Evolutionary conservation across 2,888 invertebrate genomes (phyloP), one percentile per base, ranked within the genome.

Genomic region (Polylopha cassiicola): DNA sequence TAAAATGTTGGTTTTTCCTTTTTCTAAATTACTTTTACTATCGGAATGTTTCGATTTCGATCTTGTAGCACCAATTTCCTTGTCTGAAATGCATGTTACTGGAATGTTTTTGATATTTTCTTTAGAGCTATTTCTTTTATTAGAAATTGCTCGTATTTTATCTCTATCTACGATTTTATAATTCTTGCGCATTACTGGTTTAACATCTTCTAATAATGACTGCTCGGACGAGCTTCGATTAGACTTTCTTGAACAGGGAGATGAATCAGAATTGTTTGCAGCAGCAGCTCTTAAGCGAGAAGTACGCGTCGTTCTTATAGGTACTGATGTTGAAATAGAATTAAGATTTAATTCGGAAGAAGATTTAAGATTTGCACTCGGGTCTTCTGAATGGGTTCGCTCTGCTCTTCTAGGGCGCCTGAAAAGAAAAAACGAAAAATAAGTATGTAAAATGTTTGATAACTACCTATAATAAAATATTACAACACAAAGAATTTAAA

Each of bases 271-370:
- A 38, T 65, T 64, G 41, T 65, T 66, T 39, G 84, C 67, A 20
- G 90, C 90, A 39, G 91, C 90, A 43, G 91, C 91, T 71, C 92
- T 87, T 45, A 93, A 81, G 51, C 91, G 88, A 48, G 92, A 92
- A 17, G 92, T 87, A 64, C 91, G 87, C 38, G 92, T 93, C 52
- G 91, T 89, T 72, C 92, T 87, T 56, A 92, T 90, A 67, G 85
- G 78, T 67, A 82, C 76, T 60, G 84, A 77, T 48, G 78, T 75
- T 39, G 80, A 73, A 57, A 77, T 73, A 50, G 74, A 69, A 44
- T 75, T 79, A 43, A 84, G 69, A 45, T 82, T 80, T 34, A 84
- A 63, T 58, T 84, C 85, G 38, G 85, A 85, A 58, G 84, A 78
- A 65, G 84, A 82, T 67, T 84, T 81, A 16, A 78, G 68, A 49